Evolutionary conservation across 1,140 invertebrate species (phyloP).

Genomic region (Linepithema humile): DNA sequence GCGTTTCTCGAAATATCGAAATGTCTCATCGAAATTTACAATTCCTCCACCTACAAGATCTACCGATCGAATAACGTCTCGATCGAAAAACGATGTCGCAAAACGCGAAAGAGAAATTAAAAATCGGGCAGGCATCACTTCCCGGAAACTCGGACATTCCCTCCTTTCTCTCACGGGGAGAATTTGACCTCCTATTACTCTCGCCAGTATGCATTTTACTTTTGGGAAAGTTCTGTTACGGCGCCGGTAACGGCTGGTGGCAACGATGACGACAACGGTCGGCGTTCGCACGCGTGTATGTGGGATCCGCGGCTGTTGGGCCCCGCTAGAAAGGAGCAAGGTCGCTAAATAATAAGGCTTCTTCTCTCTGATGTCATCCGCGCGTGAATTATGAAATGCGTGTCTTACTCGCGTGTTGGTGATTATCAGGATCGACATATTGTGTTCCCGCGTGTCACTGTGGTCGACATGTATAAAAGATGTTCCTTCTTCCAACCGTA

Average conservation of each 20-base stretch:
- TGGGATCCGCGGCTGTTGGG: neutral
- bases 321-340: conserved; percentile 37
- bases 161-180: conserved; percentile 28
- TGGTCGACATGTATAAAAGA: neutral
- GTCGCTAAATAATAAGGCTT: conserved; percentile 46
- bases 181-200: conserved; percentile 59
- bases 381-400: conserved; percentile 49
- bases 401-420: neutral
- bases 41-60: neutral
- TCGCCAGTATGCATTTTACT: conserved; percentile 58
- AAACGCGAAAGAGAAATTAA: conserved; percentile 40
- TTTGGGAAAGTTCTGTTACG: conserved; percentile 50
- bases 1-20: neutral
- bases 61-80: neutral
- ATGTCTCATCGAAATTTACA: neutral
- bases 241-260: no score
- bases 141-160: conserved; percentile 49
- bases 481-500: neutral
- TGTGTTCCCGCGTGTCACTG: neutral
- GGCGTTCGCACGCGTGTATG: neutral
- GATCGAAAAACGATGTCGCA: neutral
- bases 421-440: conserved; percentile 34
- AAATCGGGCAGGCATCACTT: conserved; percentile 47
- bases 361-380: conserved; percentile 45
- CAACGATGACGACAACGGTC: neutral